phyloP scores from a whole-genome alignment of 2,888 invertebrate species.

The Machimus atricapillus region DNA sequence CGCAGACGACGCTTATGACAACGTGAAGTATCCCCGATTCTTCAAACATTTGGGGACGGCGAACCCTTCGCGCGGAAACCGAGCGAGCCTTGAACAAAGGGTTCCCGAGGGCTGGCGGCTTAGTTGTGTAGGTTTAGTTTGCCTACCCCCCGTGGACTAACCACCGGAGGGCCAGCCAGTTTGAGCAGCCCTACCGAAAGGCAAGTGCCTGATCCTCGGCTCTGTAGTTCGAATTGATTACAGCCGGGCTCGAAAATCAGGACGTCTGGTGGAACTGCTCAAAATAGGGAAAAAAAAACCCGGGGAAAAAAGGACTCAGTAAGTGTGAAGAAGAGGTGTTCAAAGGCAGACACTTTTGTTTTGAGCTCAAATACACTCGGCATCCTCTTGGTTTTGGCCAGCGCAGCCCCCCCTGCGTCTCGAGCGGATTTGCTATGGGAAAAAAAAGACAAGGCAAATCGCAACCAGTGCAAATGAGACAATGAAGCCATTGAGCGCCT shows the following conservation, averaged over 20 bases:
- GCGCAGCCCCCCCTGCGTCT: not conserved
- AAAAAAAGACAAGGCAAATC: not conserved
- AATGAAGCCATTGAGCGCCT: conserved; percentile 30
- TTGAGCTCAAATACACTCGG: not conserved
- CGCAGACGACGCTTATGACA: conserved; percentile 36
- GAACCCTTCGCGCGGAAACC: conserved; percentile 2
- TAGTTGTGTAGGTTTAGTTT: conserved; percentile 12
- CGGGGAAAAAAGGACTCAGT: conserved; percentile 8
- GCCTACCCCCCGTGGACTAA: not conserved
- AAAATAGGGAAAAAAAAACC: not conserved
- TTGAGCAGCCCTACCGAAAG: not conserved
- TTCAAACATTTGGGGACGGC: conserved; percentile 28
- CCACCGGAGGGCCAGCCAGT: not conserved
- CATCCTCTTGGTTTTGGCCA: not conserved
- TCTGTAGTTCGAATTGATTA: not conserved
- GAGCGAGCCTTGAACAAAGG: not conserved
- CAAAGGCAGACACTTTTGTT: conserved; percentile 41
- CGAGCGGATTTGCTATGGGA: not conserved
- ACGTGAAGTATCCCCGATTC: conserved; percentile 15
- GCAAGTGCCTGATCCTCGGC: conserved; percentile 13
- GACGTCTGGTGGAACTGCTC: not conserved
- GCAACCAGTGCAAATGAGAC: conserved; percentile 28
- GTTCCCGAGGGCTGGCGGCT: not conserved
- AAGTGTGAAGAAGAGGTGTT: conserved; percentile 41
- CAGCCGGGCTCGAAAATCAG: conserved; percentile 14